Evolutionary conservation across 1,140 invertebrate genomes (phyloP).

Genomic region (Arctopsyche grandis): DNA sequence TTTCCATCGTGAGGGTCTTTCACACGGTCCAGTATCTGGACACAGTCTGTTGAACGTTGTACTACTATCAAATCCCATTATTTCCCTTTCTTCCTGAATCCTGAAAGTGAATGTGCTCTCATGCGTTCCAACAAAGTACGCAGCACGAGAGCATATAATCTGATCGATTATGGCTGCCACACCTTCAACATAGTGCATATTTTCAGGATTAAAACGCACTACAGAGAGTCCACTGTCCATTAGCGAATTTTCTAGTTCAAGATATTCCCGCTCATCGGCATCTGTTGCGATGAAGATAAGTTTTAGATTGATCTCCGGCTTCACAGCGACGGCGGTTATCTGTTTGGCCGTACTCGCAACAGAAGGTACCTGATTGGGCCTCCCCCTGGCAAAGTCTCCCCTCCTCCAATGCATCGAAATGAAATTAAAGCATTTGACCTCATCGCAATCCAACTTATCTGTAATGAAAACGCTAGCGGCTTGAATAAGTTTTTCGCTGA

Average conservation of each 20-base stretch:
- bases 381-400: slow-evolving; percentile 80
- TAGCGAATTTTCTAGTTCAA: slow-evolving; percentile 63
- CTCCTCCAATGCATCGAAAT: slow-evolving; percentile 85
- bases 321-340: slow-evolving; percentile 47
- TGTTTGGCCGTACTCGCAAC: slow-evolving; percentile 77
- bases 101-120: slow-evolving; percentile 96
- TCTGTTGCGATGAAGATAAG: slow-evolving; percentile 88
- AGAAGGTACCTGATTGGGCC: slow-evolving; percentile 76
- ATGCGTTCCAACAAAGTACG: slow-evolving; percentile 90
- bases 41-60: slow-evolving; percentile 94
- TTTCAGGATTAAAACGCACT: slow-evolving; percentile 59
- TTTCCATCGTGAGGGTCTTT: slow-evolving; percentile 60
- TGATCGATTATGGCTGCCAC: slow-evolving; percentile 95
- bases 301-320: slow-evolving; percentile 65
- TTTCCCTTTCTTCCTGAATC: slow-evolving; percentile 97
- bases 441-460: slow-evolving; percentile 73
- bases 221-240: slow-evolving; percentile 56
- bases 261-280: slow-evolving; percentile 70
- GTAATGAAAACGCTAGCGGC: slow-evolving; percentile 79
- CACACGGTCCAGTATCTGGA: slow-evolving; percentile 61
- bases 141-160: slow-evolving; percentile 90
- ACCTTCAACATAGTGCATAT: slow-evolving; percentile 79
- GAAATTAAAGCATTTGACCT: slow-evolving; percentile 78
- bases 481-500: slow-evolving; percentile 75
- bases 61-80: slow-evolving; percentile 82